A percentile compares a stretch with the other conserved stretches of the same genome.
Conservation (phyloP, 2,888 invertebrate genomes). For the Ichneumoninae sp. region DNA sequence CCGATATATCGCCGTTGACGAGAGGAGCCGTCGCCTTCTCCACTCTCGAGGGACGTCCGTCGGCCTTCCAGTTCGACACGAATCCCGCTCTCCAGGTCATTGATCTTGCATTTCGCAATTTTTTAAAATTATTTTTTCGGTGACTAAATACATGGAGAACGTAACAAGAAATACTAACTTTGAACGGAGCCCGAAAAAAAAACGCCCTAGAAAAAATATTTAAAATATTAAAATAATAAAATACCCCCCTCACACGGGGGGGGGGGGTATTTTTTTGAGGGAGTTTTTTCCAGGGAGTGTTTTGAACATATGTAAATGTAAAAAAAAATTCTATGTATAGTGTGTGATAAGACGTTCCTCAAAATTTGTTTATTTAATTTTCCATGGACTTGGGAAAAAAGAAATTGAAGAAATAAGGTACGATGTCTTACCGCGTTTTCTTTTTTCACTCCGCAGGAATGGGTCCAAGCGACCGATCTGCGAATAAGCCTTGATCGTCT, state of each 20-base stretch:
- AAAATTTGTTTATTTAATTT: background rate
- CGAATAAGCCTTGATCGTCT: slow-evolving; percentile 95
- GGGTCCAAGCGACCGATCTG: slow-evolving; percentile 98
- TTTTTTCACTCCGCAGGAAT: slow-evolving; percentile 88
- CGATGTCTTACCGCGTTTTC: background rate
- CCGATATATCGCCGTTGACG: slow-evolving; percentile 97
- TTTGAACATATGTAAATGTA: no score
- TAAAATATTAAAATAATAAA: no score
- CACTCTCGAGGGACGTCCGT: slow-evolving; percentile 97
- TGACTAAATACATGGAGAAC: background rate
- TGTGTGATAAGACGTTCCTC: background rate
- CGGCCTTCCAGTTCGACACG: slow-evolving; percentile 95
- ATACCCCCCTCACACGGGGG: no score
- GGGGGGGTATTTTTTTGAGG: no score
- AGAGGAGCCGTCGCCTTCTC: slow-evolving; percentile 98
- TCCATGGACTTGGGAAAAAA: background rate
- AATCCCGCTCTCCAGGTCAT: slow-evolving; percentile 95
- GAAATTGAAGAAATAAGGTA: background rate
- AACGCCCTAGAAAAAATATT: background rate
- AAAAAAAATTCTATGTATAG: background rate
- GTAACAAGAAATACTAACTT: background rate
- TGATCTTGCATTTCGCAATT: slow-evolving; percentile 24
- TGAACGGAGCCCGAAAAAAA: background rate
- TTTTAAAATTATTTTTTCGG: background rate
- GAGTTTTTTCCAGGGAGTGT: no score